Evolutionary conservation across 2,113 vertebrate genomes (phyloP), one percentile per base, ranked within the genome.

Genomic region (Prietella phreatophila): DNA sequence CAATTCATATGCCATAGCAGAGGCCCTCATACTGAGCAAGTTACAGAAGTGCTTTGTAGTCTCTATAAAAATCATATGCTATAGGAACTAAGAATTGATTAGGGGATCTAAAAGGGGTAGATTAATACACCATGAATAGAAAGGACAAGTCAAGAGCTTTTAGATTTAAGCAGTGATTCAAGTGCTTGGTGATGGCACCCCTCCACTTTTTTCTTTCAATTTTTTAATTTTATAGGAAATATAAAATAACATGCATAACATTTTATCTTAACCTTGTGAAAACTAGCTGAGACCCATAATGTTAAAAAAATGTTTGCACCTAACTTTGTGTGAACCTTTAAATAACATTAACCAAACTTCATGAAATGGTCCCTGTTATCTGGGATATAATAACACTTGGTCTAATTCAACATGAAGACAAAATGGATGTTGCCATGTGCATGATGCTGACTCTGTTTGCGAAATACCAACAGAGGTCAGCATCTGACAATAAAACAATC

Each of bases 391-490:
- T 56, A 56, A 80, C 50, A 56, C n/a, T 19, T 4, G 14, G 14
- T 55, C n/a, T 55, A 30, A 17, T 14, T 47, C 5, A 55, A 19
- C 3, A 13, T n/a, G 53, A 81, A 36, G 19, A 58, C 79, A 81
- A 58, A 81, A 81, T 81, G 53, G 79, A 36, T 36, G n/a, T 36
- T 60, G 56, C 56, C 17, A 6, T 82, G 4, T 82, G 56, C 55
- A 15, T 60, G 53, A 60, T 58, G 50, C 15, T 81, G 80, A 39
- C 25, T 60, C 3, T 39, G 30, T 39, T 58, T 39, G 8, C 14
- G 11, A 61, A 53, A 55, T 27, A 55, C 78, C 88, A 83, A 71
- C 80, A 89, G 88, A 86, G 85, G 85, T 73, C 88, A 86, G 58
- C 27, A 89, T 84, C 82, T 55, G 15, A 84, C 82, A 84, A 69